Evolutionary conservation across 2,888 invertebrate species (phyloP), one percentile per base, ranked within the genome.

Genomic region (Chloroclysta siterata): DNA sequence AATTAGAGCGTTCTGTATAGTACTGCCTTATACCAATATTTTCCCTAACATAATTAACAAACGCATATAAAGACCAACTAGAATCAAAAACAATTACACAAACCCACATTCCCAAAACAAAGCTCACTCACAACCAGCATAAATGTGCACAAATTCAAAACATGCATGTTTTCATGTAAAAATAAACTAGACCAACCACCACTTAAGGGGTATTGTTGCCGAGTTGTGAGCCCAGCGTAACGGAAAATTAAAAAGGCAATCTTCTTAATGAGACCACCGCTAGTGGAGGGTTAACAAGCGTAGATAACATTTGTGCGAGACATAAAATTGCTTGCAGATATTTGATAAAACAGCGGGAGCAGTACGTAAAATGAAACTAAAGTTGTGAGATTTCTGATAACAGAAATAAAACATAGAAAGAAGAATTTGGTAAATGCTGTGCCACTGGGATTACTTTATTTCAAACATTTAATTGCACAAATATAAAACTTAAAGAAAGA

Each of bases 241-340:
- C 83, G 82, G 87, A 85, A 88, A 89, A 88, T 90, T 90, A 89
- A 89, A 89, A 88, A 84, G 84, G 84, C 83, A 83, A 89, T 89
- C 87, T 85, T 81, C 82, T 78, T 89, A 89, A 89, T 89, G 85
- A 87, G 79, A 75, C 79, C 77, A 72, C 80, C 77, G 75, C 76
- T 74, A 73, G 73, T 74, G 74, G 73, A 77, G 81, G 81, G 81
- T 80, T 81, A 76, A 73, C 76, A 73, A 70, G 66, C 63, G 69
- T 65, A 71, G 72, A 72, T 74, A 69, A 71, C 60, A 70, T 68
- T 41, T 54, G 56, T 56, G 60, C 48, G 62, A 41, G 36, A 46
- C 46, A 65, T 57, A 57, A 50, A 60, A 65, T 54, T 57, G 52
- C 51, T 57, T 33, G 47, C 47, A 51, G 14, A 53, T 51, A 58